These are phyloP conservation scores for Strix uralensis DNA, from an alignment of 2,113 vertebrate species.

Conservation along the genomic window DNA sequence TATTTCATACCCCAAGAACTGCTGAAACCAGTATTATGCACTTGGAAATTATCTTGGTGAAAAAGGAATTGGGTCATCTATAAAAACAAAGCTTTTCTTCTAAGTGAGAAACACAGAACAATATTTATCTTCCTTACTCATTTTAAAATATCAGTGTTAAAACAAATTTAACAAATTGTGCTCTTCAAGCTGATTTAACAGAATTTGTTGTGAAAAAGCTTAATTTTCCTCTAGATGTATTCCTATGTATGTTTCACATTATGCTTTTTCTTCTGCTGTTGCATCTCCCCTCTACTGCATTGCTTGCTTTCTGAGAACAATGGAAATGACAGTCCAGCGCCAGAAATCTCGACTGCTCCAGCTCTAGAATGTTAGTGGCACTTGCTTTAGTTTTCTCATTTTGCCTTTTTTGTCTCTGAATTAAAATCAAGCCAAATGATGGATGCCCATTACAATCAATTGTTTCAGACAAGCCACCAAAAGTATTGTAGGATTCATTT, in stretches of 20 bases:
- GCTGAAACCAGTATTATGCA: conserved; percentile 9
- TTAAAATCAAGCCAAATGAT: conserved; percentile 68
- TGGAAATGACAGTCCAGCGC: conserved; percentile 22
- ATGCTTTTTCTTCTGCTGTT: conserved; percentile 25
- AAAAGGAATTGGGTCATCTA: background rate
- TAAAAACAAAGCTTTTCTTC: conserved; percentile 14
- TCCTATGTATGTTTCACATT: background rate
- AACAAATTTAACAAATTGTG: background rate
- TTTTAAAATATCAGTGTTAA: background rate
- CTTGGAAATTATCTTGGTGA: conserved; percentile 11
- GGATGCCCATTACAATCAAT: conserved; percentile 69
- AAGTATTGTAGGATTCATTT: conserved; percentile 71
- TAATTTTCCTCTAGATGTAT: background rate
- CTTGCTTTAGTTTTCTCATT: conserved; percentile 60
- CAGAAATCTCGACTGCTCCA: conserved; percentile 5
- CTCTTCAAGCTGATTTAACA: background rate
- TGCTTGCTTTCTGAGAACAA: background rate
- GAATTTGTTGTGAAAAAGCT: background rate
- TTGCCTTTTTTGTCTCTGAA: conserved; percentile 58
- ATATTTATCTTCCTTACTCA: background rate
- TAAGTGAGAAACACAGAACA: background rate
- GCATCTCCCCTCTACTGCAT: background rate
- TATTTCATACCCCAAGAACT: conserved; percentile 41
- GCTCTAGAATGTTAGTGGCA: conserved; percentile 48
- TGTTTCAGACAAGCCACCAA: conserved; percentile 69